Evolutionary conservation across 2,113 vertebrate genomes (phyloP), one percentile per base, ranked within the genome.

Genomic region (Hippocampus barbouri): DNA sequence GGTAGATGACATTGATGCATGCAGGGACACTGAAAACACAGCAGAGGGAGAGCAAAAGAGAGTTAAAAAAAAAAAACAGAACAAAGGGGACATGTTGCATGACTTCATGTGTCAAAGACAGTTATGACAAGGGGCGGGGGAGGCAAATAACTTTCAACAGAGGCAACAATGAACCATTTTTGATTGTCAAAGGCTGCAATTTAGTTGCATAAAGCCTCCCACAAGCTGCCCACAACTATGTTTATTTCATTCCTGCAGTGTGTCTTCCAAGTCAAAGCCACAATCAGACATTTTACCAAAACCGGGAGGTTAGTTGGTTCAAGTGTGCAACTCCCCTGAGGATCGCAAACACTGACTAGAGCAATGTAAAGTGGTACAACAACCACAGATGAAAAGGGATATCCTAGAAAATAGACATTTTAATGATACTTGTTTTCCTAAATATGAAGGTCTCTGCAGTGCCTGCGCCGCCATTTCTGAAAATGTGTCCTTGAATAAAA

Each of bases 1-100:
- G 74, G 77, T 1, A 7, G 41, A 21, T 79, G 86, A 85, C 86
- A 79, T 49, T 87, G 85, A 88, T 85, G 72, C 79, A 82, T 84
- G 81, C 73, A 47, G 74, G 78, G 57, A 67, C 74, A 81, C 16
- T 61, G 68, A 72, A 79, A 85, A 75, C 73, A 72, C 73, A 70
- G 81, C 70, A 71, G 76, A 83, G 56, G 60, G 67, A 84, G 76
- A 73, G 63, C 67, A 76, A 61, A 30, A 34, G 27, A 61, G 6
- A 30, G 14, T 2, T 2, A 12, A 10, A 25, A 57, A 57, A 25
- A 25, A 27, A 59, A 60, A 30, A 30, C 71, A 79, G 81, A 68
- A 87, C 77, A 83, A 77, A 84, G n/a, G 53, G 51, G 73, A 72
- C 66, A 70, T 0, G 69, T 64, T 66, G 72, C 78, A 69, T 76